Base-by-base conservation (phyloP, 1,140 invertebrate species). In the Drosophila willistoni region DNA sequence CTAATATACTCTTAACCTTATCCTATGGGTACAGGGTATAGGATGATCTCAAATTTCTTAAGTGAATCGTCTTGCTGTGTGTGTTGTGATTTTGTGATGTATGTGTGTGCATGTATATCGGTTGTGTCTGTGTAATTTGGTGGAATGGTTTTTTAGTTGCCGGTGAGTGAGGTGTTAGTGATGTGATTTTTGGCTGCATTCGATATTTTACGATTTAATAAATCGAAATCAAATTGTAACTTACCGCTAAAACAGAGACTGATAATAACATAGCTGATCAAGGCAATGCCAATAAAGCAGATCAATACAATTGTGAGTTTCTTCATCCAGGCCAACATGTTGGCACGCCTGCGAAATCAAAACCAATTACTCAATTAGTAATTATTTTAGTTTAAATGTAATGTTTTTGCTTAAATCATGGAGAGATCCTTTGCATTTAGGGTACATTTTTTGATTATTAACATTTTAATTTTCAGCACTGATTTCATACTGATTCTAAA, bases 221-320 rank as follows among this genome's bases (percentile, higher is more conserved):
- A 34, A 36, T 36, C 34, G 34, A 12, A 12, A 51, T 22, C 17
- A 10, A 51, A 22, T 51, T 51, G 17, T 22, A 19, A 91, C 90
- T 91, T 77, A 91, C 90, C 90, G 77, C 87, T 91, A 54, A 91
- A 90, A 47, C 90, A 91, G 7, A 91, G 77, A 56, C 87, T 91
- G 17, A 91, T 90, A 62, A 91, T 84, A 59, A 91, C 90, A 29
- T 91, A 91, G 71, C 87, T 81, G 12, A 91, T 90, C 57, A 91
- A 66, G 41, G 90, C 90, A 14, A 91, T 86, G 33, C 90, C 90
- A 57, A 91, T 91, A 13, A 91, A 91, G 64, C 90, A 91, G 71
- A 91, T 91, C 6, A 91, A 64, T 12, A 76, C 90, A 34, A 91
- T 91, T 42, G 90, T 91, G 25, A 91, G 73, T 59, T 90, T 91